Conservation (phyloP, 2,797 vertebrate genomes). For the Ptychadena robeensis region DNA sequence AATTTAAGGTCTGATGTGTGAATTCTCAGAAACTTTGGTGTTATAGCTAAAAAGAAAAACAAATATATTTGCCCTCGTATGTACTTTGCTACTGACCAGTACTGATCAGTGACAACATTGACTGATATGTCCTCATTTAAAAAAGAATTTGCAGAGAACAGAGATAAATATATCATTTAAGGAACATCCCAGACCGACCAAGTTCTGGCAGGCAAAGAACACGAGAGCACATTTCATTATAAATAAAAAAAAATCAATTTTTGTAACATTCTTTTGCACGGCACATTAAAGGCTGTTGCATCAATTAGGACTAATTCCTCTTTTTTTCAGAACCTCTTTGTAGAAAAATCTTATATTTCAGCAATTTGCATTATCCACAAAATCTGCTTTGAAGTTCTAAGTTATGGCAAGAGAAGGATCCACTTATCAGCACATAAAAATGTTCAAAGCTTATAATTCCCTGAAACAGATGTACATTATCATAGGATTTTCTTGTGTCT, state of each 20-base stretch:
- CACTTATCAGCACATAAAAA: conserved; percentile 96
- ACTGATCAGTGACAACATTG: conserved; percentile 66
- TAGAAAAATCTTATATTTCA: conserved; percentile 86
- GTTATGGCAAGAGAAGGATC: conserved; percentile 95
- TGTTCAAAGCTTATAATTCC: conserved; percentile 98
- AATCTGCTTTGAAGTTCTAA: conserved; percentile 98
- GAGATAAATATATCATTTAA: conserved; percentile 72
- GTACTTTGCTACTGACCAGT: conserved; percentile 49
- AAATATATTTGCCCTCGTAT: conserved; percentile 58
- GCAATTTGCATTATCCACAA: conserved; percentile 98
- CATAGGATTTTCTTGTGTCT: conserved; percentile 92
- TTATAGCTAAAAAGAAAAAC: conserved; percentile 5
- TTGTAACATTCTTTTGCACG: conserved; percentile 76
- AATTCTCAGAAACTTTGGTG: not conserved
- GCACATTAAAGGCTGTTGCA: conserved; percentile 90
- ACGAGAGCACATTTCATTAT: conserved; percentile 54
- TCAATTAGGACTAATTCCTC: conserved; percentile 92
- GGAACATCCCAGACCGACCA: conserved; percentile 57
- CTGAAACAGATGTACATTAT: conserved; percentile 99
- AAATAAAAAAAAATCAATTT: conserved; percentile 75
- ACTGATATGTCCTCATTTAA: conserved; percentile 68
- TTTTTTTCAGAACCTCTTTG: conserved; percentile 87
- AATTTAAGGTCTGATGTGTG: not conserved
- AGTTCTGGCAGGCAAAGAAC: conserved; percentile 44
- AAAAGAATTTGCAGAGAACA: conserved; percentile 63